Conservation (phyloP, 2,888 invertebrate genomes). For the Plebejus melissa region DNA sequence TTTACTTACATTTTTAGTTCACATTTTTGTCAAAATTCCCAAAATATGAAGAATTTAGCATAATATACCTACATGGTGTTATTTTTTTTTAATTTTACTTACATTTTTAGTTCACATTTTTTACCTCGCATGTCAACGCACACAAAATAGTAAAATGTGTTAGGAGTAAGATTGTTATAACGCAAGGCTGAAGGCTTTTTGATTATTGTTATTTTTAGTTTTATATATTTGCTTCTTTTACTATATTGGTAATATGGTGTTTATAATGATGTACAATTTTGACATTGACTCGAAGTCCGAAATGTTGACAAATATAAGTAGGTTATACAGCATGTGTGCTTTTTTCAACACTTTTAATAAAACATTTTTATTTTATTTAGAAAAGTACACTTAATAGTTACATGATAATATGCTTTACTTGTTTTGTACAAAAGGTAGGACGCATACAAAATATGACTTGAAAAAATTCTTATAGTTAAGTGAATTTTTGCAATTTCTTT, state of each 20-base stretch:
- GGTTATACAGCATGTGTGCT: slow-evolving; percentile 3
- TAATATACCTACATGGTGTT: neutral
- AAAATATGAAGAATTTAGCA: neutral
- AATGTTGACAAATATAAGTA: neutral
- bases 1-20: neutral
- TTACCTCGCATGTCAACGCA: slow-evolving; percentile 8
- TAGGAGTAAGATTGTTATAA: slow-evolving; percentile 15
- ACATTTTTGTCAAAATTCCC: too few species aligned
- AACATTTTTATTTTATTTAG: neutral
- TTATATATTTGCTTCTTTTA: neutral
- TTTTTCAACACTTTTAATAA: neutral
- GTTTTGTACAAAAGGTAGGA: neutral
- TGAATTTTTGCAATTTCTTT: too few species aligned
- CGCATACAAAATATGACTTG: neutral
- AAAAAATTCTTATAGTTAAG: neutral
- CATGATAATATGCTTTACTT: neutral
- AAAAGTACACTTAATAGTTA: too few species aligned
- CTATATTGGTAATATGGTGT: slow-evolving; percentile 8
- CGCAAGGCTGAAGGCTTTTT: slow-evolving; percentile 22
- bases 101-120: neutral
- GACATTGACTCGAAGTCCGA: neutral
- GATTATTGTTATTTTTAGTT: slow-evolving; percentile 24
- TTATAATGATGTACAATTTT: neutral
- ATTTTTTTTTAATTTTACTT: neutral
- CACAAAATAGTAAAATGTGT: neutral